A percentile compares a stretch with the other conserved stretches of the same genome.
These are phyloP conservation scores for Ditula angustiorana DNA, from an alignment of 2,888 invertebrate genomes.

Conservation along the genomic window DNA sequence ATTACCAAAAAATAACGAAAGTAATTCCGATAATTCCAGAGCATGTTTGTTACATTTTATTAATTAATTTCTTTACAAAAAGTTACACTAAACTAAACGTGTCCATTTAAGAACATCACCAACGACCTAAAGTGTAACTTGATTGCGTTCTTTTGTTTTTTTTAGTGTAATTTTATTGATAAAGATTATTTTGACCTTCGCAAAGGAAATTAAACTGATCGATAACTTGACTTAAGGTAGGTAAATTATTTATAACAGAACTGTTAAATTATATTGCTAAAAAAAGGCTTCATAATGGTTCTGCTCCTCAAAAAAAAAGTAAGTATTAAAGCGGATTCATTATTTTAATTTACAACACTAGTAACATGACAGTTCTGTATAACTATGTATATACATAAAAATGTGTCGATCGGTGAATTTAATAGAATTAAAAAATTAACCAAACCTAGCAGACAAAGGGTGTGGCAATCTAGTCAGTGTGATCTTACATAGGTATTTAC, in stretches of 20 bases:
- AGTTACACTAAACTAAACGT: slow-evolving; percentile 3
- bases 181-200: neutral
- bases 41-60: slow-evolving; percentile 22
- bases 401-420: slow-evolving; percentile 27
- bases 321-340: too few species aligned
- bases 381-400: too few species aligned
- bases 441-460: slow-evolving; percentile 72
- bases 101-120: too few species aligned
- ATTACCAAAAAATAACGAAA: slow-evolving; percentile 30
- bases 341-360: too few species aligned
- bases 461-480: slow-evolving; percentile 85
- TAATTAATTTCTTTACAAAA: slow-evolving; percentile 15
- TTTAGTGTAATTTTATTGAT: slow-evolving; percentile 11
- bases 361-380: too few species aligned
- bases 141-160: neutral
- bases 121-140: neutral
- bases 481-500: slow-evolving; percentile 62
- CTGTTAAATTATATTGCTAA: too few species aligned
- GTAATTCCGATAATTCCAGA: slow-evolving; percentile 31
- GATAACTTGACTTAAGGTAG: neutral
- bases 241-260: neutral
- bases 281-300: too few species aligned
- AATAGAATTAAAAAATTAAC: slow-evolving; percentile 39
- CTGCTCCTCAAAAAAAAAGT: too few species aligned
- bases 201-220: slow-evolving; percentile 11